A percentile compares a stretch with the other conserved stretches of the same genome.
Conservation (phyloP, 2,888 invertebrate species). For the Drosophila paranaensis region DNA sequence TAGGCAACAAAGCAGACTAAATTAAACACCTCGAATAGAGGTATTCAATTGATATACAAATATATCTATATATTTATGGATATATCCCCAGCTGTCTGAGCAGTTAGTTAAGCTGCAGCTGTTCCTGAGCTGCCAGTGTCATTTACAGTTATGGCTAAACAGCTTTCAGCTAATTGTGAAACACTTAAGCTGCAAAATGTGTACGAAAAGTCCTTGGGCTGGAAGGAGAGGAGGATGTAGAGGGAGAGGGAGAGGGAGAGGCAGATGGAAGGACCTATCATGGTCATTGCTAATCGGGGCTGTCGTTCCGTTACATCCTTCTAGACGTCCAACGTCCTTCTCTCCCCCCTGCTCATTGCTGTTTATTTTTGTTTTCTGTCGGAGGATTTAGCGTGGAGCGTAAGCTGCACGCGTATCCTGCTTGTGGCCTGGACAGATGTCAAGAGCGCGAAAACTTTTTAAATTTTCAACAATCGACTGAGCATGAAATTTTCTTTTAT, state of each 20-base stretch:
- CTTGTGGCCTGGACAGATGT: conserved; percentile 48
- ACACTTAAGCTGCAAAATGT: conserved; percentile 53
- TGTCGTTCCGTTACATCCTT: conserved; percentile 29
- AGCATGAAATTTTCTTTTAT: conserved; percentile 60
- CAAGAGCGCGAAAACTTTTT: conserved; percentile 43
- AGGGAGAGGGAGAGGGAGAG: neutral
- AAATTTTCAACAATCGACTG: conserved; percentile 43
- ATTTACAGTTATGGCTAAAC: conserved; percentile 34
- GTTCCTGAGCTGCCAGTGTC: conserved; percentile 18
- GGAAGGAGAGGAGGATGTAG: conserved; percentile 5
- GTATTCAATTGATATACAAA: neutral
- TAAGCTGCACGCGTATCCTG: conserved; percentile 37
- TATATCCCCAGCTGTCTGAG: neutral
- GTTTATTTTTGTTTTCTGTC: conserved; percentile 19
- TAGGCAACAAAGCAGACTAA: conserved; percentile 26
- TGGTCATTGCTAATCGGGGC: conserved; percentile 41
- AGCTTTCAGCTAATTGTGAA: conserved; percentile 44
- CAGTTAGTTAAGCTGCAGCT: conserved; percentile 12
- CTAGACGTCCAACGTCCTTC: conserved; percentile 12
- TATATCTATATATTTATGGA: neutral
- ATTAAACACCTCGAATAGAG: conserved; percentile 6
- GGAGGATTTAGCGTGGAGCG: conserved; percentile 64
- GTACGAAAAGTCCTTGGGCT: conserved; percentile 41
- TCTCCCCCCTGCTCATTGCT: neutral
- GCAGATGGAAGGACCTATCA: neutral